These are phyloP conservation scores for Synergus japonicus DNA, from an alignment of 2,888 invertebrate genomes.

Conservation along the genomic window DNA sequence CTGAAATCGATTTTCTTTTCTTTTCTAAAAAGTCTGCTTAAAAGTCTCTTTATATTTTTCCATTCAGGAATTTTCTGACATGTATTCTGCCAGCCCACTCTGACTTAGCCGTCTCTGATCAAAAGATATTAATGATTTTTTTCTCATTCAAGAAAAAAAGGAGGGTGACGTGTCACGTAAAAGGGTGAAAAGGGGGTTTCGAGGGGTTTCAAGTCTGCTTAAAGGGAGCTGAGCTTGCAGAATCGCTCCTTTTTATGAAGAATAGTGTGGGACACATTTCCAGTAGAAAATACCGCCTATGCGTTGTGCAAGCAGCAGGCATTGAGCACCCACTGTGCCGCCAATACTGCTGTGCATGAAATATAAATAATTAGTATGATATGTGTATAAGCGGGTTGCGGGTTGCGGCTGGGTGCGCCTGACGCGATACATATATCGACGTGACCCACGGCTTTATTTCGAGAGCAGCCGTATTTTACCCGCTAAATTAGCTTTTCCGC, in stretches of 20 bases:
- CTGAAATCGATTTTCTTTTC: too few species aligned
- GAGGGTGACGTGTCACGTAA: slow-evolving; percentile 25
- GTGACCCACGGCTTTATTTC: slow-evolving; percentile 69
- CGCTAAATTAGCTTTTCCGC: slow-evolving; percentile 69
- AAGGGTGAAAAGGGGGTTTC: slow-evolving; percentile 39
- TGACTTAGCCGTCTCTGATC: not conserved
- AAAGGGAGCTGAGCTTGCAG: slow-evolving; percentile 39
- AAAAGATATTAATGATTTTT: slow-evolving; percentile 34
- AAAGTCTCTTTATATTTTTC: not conserved
- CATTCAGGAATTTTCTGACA: not conserved
- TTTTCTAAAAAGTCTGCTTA: not conserved
- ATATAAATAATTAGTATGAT: slow-evolving; percentile 73
- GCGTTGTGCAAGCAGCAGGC: slow-evolving; percentile 49
- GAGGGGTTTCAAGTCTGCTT: slow-evolving; percentile 22
- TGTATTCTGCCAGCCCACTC: not conserved
- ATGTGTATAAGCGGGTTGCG: slow-evolving; percentile 64
- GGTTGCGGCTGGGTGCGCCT: slow-evolving; percentile 58
- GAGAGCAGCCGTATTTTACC: slow-evolving; percentile 67
- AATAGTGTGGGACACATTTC: slow-evolving; percentile 49
- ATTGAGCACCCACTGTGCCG: slow-evolving; percentile 18
- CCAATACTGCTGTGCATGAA: slow-evolving; percentile 57
- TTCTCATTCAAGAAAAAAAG: slow-evolving; percentile 13
- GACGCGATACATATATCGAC: slow-evolving; percentile 63
- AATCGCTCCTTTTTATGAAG: slow-evolving; percentile 32
- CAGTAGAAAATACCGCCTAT: slow-evolving; percentile 63